A percentile compares a stretch with the other conserved stretches of the same genome.
Conservation (phyloP, 2,888 invertebrate genomes). For the Resseliella maxima region DNA sequence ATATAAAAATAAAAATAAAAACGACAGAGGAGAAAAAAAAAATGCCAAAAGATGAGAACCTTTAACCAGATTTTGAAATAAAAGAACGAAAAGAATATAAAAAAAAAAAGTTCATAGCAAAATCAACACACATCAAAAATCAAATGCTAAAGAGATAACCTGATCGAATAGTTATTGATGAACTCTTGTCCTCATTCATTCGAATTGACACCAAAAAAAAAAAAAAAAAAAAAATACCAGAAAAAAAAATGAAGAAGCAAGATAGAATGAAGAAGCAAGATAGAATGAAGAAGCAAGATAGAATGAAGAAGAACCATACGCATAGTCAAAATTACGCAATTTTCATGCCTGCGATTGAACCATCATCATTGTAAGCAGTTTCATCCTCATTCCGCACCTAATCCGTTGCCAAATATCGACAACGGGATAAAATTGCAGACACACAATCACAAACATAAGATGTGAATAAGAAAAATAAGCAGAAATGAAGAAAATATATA, state of each 20-base stretch:
- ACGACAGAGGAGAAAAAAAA: not conserved
- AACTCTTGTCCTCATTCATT: not conserved
- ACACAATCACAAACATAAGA: too few species aligned
- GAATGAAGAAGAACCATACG: not conserved
- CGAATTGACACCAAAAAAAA: not conserved
- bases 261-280: not conserved
- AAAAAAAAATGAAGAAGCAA: not conserved
- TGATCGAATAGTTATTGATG: slow-evolving; percentile 51
- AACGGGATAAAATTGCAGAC: not conserved
- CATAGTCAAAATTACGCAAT: slow-evolving; percentile 29
- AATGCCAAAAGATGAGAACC: slow-evolving; percentile 21
- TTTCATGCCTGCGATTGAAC: slow-evolving; percentile 29
- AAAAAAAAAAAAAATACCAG: not conserved
- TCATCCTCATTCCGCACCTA: slow-evolving; percentile 9
- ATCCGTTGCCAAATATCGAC: not conserved
- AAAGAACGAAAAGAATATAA: not conserved
- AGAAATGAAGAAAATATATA: not conserved
- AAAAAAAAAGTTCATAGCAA: not conserved
- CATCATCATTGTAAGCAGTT: not conserved
- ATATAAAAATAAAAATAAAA: not conserved
- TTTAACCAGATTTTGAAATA: not conserved
- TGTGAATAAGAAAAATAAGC: slow-evolving; percentile 22
- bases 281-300: not conserved
- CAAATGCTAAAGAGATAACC: slow-evolving; percentile 17
- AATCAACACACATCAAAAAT: slow-evolving; percentile 23